Base-by-base conservation (phyloP, 2,797 vertebrate species). In the Syndactyla subalaris region DNA sequence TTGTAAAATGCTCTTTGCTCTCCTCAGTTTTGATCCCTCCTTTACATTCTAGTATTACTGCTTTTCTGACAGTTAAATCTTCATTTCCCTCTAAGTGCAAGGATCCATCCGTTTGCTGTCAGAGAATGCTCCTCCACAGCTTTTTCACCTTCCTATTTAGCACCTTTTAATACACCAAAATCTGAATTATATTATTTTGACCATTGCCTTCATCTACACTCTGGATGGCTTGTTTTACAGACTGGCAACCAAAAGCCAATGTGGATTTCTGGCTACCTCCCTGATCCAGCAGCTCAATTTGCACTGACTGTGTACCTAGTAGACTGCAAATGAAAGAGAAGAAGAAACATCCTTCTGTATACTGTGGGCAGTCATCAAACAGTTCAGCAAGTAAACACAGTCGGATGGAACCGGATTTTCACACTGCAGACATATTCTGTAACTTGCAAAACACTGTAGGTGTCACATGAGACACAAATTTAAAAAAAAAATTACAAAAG, bases 1-100 rank as follows among this genome's bases (percentile, higher is more conserved):
- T 66, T 70, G 57, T 52, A 79, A 39, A 39, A 43, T 67, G 70
- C 71, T 43, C 15, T 57, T 81, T 89, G 67, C 49, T 83, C 70
- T 49, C 29, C 48, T 67, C 41, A 43, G 24, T 59, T 89, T 62
- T 62, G 51, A 92, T 87, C 58, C 43, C 24, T 72, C 16, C 58
- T 88, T 89, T 77, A 83, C 85, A 88, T 17, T 84, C 76, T 11
- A 51, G 30, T 34, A 68, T 61, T 73, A 63, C 18, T 72, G 54
- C n/a, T 68, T 88, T 80, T 61, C 54, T 90, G 88, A 90, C 76
- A 93, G 46, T 59, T 84, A 57, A 57, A 77, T 81, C 46, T 91
- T 62, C 29, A 51, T 65, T 92, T 73, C 34, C 21, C 14, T 87
- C 62, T 39, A 79, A 68, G 16, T 61, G 21, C n/a, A 75, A 68